Conservation (phyloP, 1,140 invertebrate genomes). For the Drosophila grimshawi region DNA sequence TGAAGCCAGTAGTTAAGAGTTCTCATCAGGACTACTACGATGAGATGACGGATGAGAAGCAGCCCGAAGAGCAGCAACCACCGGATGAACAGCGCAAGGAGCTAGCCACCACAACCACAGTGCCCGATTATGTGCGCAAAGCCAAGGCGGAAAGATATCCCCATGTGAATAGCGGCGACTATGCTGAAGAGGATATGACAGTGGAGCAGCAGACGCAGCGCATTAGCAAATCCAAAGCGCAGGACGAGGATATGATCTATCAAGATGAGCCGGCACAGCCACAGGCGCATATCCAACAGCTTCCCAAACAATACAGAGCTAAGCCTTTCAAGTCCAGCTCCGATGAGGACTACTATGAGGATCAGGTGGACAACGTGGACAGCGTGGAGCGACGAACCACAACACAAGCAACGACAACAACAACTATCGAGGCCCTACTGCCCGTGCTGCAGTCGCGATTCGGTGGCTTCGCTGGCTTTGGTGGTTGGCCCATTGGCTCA, state of each 20-base stretch:
- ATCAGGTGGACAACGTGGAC: conserved; percentile 30
- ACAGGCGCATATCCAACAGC: conserved; percentile 55
- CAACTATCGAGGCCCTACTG: conserved; percentile 31
- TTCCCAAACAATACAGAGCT: conserved; percentile 41
- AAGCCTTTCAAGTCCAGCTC: conserved; percentile 49
- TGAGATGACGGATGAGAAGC: conserved; percentile 47
- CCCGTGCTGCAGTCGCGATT: conserved; percentile 52
- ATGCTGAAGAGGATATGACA: conserved; percentile 45
- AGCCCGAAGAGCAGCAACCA: conserved; percentile 2
- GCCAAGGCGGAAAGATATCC: conserved; percentile 65
- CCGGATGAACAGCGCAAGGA: conserved; percentile 7
- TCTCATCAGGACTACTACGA: conserved; percentile 61
- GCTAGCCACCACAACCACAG: conserved; percentile 37
- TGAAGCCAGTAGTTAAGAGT: conserved; percentile 8
- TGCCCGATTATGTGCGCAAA: conserved; percentile 78
- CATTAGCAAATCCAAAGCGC: conserved; percentile 15
- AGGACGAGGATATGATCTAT: conserved; percentile 34
- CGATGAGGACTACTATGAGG: conserved; percentile 66
- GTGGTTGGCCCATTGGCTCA: conserved; percentile 34
- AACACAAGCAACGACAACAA: conserved; percentile 2
- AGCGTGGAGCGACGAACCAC: conserved; percentile 8
- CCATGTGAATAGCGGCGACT: conserved; percentile 50
- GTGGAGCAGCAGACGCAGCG: conserved; percentile 40
- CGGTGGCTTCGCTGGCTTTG: conserved; percentile 39
- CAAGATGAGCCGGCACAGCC: conserved; percentile 52